Evolutionary conservation across 2,888 invertebrate genomes (phyloP).

Genomic region (Drosophila buzzatii): DNA sequence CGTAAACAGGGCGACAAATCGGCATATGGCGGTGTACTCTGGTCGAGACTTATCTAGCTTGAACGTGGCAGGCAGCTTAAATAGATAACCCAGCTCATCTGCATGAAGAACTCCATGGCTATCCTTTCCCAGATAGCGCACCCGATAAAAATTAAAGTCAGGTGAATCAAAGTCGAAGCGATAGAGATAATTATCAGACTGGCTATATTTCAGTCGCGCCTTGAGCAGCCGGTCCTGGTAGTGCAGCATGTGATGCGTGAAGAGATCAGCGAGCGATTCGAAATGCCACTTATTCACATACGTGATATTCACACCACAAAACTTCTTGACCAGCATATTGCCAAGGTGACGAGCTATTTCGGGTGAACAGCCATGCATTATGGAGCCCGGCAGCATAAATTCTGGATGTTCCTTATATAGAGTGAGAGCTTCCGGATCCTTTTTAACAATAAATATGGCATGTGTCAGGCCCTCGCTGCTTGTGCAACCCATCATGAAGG

Average conservation of each 20-base stretch:
- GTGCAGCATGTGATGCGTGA: conserved; percentile 72
- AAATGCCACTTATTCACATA: conserved; percentile 77
- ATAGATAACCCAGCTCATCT: conserved; percentile 81
- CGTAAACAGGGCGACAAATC: conserved; percentile 71
- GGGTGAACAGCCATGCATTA: conserved; percentile 13
- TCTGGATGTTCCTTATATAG: conserved; percentile 34
- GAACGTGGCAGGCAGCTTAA: conserved; percentile 62
- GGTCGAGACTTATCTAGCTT: conserved; percentile 55
- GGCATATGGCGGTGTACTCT: conserved; percentile 74
- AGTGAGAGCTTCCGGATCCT: conserved; percentile 18
- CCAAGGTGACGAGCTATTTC: conserved; percentile 54
- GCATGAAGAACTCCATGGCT: conserved; percentile 69
- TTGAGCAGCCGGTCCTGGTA: conserved; percentile 66
- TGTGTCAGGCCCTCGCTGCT: conserved; percentile 67
- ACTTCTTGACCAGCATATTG: conserved; percentile 55
- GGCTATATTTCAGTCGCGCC: conserved; percentile 65
- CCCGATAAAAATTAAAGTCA: conserved; percentile 79
- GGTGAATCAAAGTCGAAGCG: conserved; percentile 83
- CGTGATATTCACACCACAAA: conserved; percentile 46
- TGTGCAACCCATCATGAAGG: conserved; percentile 79
- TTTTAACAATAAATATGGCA: background rate
- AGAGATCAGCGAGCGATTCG: conserved; percentile 62
- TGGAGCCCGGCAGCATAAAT: conserved; percentile 7
- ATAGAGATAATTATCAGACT: conserved; percentile 79
- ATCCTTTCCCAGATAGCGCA: conserved; percentile 60